phyloP scores from a whole-genome alignment of 2,888 invertebrate species.

The Sycophila texana region DNA sequence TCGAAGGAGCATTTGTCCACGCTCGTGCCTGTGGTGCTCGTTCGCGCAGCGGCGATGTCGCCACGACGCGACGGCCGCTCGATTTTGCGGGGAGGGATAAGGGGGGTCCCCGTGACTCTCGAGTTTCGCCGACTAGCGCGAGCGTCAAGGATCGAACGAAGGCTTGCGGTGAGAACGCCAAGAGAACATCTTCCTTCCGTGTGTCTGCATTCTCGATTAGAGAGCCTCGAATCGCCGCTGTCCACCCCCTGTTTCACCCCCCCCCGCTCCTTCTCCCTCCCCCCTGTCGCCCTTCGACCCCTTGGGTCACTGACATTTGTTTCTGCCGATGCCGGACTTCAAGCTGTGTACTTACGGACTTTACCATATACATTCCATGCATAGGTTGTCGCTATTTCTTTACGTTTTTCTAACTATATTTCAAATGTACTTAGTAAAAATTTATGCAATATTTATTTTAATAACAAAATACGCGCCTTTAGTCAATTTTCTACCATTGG shows the following conservation, averaged over 20 bases:
- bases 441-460: too few relatives aligned
- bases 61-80: slow-evolving; percentile 56
- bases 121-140: slow-evolving; percentile 59
- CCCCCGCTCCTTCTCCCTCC: not conserved
- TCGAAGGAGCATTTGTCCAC: slow-evolving; percentile 70
- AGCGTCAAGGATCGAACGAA: slow-evolving; percentile 53
- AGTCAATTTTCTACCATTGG: not conserved
- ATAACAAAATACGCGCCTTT: not conserved
- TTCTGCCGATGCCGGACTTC: not conserved
- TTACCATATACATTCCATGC: too few relatives aligned
- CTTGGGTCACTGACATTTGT: slow-evolving; percentile 39
- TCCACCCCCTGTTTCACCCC: not conserved
- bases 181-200: slow-evolving; percentile 51
- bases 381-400: too few relatives aligned
- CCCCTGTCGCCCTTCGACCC: not conserved
- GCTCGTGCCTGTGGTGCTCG: slow-evolving; percentile 67
- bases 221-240: slow-evolving; percentile 30
- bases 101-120: slow-evolving; percentile 44
- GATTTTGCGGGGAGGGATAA: slow-evolving; percentile 61
- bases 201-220: slow-evolving; percentile 48
- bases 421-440: too few relatives aligned
- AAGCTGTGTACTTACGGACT: too few relatives aligned
- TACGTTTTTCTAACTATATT: not conserved
- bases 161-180: slow-evolving; percentile 45
- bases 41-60: slow-evolving; percentile 61